These are phyloP conservation scores for Drosophila nigrodunni DNA, from an alignment of 1,140 invertebrate genomes.

Conservation along the genomic window DNA sequence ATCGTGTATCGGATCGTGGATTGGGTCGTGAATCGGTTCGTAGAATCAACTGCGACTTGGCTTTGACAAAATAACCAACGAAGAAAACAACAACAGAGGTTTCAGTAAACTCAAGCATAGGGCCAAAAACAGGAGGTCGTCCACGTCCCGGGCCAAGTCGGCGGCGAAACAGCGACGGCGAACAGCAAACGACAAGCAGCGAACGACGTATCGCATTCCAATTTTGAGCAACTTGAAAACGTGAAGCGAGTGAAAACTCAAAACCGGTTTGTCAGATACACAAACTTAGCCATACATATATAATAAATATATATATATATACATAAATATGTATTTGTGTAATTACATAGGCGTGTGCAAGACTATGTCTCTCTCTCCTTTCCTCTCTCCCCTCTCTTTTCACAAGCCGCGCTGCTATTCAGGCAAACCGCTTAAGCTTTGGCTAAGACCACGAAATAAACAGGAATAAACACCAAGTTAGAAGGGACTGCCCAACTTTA, in stretches of 20 bases:
- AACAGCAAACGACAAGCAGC: not conserved
- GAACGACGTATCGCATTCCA: slow-evolving; percentile 67
- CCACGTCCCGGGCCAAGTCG: not conserved
- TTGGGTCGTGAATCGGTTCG: slow-evolving; percentile 15
- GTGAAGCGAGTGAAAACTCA: slow-evolving; percentile 81
- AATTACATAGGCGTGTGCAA: slow-evolving; percentile 42
- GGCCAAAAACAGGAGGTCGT: slow-evolving; percentile 15
- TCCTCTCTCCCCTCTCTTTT: not conserved
- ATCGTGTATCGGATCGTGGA: not conserved
- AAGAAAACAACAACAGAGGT: slow-evolving; percentile 14
- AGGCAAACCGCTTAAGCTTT: slow-evolving; percentile 40
- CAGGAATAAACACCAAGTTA: not conserved
- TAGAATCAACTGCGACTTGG: slow-evolving; percentile 23
- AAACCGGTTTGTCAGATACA: slow-evolving; percentile 56
- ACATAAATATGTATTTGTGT: not conserved
- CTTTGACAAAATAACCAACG: slow-evolving; percentile 29
- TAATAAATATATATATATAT: not conserved
- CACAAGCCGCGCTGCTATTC: not conserved
- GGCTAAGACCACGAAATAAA: slow-evolving; percentile 6
- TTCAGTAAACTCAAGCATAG: slow-evolving; percentile 26
- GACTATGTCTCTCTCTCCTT: not conserved
- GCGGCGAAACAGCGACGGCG: slow-evolving; percentile 24
- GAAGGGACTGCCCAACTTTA: no score
- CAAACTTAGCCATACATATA: not conserved
- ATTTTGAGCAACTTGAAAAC: slow-evolving; percentile 75